Evolutionary conservation across 2,113 vertebrate genomes (phyloP).

Genomic region (Dasyprocta punctata): DNA sequence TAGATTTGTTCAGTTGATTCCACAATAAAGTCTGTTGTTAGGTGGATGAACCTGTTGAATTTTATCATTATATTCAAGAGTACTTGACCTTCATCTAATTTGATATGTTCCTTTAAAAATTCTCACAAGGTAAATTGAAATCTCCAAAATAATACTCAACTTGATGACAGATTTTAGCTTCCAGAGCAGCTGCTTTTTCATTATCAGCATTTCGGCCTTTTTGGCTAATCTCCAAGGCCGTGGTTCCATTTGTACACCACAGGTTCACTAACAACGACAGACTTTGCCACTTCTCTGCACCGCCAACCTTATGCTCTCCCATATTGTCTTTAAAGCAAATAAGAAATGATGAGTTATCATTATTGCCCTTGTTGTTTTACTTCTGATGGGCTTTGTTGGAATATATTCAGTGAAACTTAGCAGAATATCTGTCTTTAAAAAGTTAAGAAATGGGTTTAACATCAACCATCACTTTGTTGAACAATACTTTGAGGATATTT

Average conservation of each 20-base stretch:
- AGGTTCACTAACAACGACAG: not conserved
- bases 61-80: not conserved
- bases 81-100: not conserved
- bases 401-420: not conserved
- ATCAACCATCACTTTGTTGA: not conserved
- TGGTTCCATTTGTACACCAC: not conserved
- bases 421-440: not conserved
- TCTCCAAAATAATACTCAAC: not conserved
- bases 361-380: not conserved
- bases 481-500: not conserved
- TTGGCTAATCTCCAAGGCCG: not conserved
- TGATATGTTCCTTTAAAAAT: not conserved
- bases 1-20: not conserved
- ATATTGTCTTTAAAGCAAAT: not conserved
- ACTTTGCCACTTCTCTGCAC: not conserved
- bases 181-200: not conserved
- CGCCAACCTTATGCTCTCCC: not conserved
- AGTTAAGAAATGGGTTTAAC: not conserved
- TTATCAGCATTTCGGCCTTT: not conserved
- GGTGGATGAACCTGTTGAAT: not conserved
- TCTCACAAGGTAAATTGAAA: not conserved
- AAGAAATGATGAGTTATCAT: constrained; percentile 9
- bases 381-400: not conserved
- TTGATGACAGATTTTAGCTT: not conserved
- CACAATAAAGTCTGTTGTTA: not conserved